These are phyloP conservation scores for Bugulina stolonifera DNA, from an alignment of 2,888 invertebrate species.

Conservation along the genomic window DNA sequence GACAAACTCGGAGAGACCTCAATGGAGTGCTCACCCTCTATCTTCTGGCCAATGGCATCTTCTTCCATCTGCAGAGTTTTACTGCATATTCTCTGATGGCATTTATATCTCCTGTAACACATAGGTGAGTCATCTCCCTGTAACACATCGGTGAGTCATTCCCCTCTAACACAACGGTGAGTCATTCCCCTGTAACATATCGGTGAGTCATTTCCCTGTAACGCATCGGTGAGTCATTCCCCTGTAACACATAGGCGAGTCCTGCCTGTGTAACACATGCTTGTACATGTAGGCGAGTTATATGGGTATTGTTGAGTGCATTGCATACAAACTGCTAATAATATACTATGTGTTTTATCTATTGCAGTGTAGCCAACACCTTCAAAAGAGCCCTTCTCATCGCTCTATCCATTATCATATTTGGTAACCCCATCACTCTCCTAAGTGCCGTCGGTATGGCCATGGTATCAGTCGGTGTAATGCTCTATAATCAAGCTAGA, in stretches of 20 bases:
- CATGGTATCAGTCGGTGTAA: slow-evolving; percentile 66
- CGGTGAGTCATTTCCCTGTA: no score
- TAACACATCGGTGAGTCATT: no score
- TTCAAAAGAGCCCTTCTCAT: slow-evolving; percentile 72
- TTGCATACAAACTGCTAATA: no score
- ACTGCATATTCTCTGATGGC: slow-evolving; percentile 74
- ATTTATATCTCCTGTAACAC: slow-evolving; percentile 73
- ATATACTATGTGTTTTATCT: no score
- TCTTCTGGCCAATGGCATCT: slow-evolving; percentile 66
- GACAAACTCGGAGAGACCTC: slow-evolving; percentile 39
- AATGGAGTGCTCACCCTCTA: slow-evolving; percentile 54
- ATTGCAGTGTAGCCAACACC: slow-evolving; percentile 68
- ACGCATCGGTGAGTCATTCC: no score
- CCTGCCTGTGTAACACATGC: no score
- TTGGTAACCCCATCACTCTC: slow-evolving; percentile 68
- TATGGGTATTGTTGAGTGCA: no score
- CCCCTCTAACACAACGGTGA: no score
- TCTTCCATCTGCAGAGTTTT: slow-evolving; percentile 75
- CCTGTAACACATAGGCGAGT: no score
- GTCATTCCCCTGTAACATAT: no score
- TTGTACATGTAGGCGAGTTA: no score
- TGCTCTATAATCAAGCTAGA: slow-evolving; percentile 69
- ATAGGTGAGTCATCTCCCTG: slow-evolving; percentile 62
- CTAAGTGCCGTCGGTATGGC: slow-evolving; percentile 68
- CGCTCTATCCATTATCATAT: slow-evolving; percentile 69